These are phyloP conservation scores for Lochmaea capreae DNA, from an alignment of 2,888 invertebrate genomes.

Conservation along the genomic window DNA sequence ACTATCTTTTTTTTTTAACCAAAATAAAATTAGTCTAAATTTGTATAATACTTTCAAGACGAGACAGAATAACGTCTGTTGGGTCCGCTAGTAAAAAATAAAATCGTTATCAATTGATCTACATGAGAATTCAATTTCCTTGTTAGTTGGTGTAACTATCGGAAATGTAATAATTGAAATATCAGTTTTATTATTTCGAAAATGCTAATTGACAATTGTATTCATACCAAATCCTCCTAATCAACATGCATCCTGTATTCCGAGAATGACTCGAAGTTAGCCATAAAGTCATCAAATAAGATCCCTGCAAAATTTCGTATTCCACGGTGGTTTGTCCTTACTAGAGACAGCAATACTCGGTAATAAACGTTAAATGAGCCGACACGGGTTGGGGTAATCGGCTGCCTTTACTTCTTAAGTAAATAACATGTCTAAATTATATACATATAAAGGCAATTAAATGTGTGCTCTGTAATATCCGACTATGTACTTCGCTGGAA, in stretches of 20 bases:
- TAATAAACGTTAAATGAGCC: constrained; percentile 34
- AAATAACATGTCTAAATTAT: constrained; percentile 25
- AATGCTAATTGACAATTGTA: constrained; percentile 14
- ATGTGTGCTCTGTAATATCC: constrained; percentile 3
- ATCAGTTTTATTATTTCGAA: neutral
- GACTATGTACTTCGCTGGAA: neutral
- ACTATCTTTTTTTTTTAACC: too few species aligned
- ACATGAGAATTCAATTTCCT: too few species aligned
- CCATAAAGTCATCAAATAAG: constrained; percentile 36
- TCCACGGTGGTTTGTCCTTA: constrained; percentile 32
- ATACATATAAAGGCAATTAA: constrained; percentile 11
- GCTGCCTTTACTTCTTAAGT: constrained; percentile 22
- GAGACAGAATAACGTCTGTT: too few species aligned
- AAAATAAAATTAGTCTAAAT: too few species aligned
- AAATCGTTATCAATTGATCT: too few species aligned
- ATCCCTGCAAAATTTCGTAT: constrained; percentile 34
- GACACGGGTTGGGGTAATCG: constrained; percentile 34
- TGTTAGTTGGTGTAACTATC: neutral
- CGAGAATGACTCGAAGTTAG: constrained; percentile 26
- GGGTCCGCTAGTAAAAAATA: too few species aligned
- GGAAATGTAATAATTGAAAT: neutral
- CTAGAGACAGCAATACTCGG: constrained; percentile 37
- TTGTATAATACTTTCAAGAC: too few species aligned
- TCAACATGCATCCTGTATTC: constrained; percentile 29
- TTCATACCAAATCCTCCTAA: neutral